Evolutionary conservation across 2,113 vertebrate species (phyloP), one percentile per base, ranked within the genome.

Genomic region (Excalfactoria chinensis): DNA sequence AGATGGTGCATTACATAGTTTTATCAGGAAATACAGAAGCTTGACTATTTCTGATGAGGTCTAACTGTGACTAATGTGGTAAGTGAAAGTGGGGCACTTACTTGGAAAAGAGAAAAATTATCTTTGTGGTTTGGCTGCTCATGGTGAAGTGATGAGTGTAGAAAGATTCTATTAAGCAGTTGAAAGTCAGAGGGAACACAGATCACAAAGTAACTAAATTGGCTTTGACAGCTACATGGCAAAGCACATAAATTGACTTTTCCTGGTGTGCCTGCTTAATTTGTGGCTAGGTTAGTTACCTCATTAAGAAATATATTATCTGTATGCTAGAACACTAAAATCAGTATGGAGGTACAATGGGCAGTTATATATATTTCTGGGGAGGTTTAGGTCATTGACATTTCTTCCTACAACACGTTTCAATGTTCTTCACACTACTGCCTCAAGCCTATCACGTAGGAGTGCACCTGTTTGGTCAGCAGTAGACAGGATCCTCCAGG

Each of bases 1-100:
- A 70, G 87, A 76, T 34, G 19, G 12, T 51, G 49, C 5, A 5
- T 16, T 58, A 8, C 7, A 9, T 25, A 40, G 11, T 23, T 28
- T 19, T 76, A 46, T 59, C 40, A 67, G 19, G 44, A 73, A 89
- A 76, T 44, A 26, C 83, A 40, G 49, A 94, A 83, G 26, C 7
- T 18, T 60, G 30, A 72, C 62, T 79, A 44, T 58, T 17, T 60
- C n/a, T 69, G 15, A 18, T 3, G 11, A 62, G 35, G 23, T 56
- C 23, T 64, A 51, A 34, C 43, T 68, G 17, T 75, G 67, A 40
- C 30, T 89, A 51, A 85, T 32, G 15, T 51, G 30, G n/a, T 56
- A 48, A 30, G 43, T 79, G 28, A n/a, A 83, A 26, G 22, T 70
- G 37, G 75, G 12, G 8, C 56, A 18, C 44, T 58, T 88, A 13